Percentiles rank a stretch among this genome's conserved stretches.
These are phyloP conservation scores for Corythoichthys haematopterus DNA, from an alignment of 2,113 vertebrate species.

Conservation along the genomic window DNA sequence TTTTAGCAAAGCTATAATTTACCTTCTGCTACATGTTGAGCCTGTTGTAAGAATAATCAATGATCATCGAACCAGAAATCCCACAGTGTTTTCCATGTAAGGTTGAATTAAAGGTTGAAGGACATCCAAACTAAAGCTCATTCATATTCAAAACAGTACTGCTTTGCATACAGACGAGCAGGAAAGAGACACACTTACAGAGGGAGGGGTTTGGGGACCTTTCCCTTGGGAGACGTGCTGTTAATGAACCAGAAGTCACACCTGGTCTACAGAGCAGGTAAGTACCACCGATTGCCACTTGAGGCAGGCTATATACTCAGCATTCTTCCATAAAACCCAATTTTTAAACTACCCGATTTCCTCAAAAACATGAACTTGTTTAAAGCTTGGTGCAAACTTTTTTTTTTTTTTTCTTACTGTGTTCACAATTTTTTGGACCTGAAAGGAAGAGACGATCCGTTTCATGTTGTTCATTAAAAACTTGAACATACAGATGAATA, in stretches of 20 bases:
- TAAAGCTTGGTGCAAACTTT: no score
- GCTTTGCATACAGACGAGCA: conserved; percentile 10
- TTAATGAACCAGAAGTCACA: conserved; percentile 55
- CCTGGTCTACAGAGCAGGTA: no score
- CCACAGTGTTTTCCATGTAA: background rate
- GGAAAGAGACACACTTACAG: conserved; percentile 20
- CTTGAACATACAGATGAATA: no score
- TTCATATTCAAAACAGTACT: conserved; percentile 23
- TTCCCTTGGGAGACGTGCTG: conserved; percentile 31
- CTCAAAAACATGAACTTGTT: no score
- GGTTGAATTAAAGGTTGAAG: conserved; percentile 7
- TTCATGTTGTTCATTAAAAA: no score
- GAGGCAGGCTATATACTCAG: no score
- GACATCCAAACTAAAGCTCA: conserved; percentile 10
- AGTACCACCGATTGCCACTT: conserved; percentile 1
- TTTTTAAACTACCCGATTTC: no score
- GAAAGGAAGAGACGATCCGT: no score
- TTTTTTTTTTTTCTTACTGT: no score
- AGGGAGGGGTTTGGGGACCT: conserved; percentile 36
- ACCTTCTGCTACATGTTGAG: conserved; percentile 33
- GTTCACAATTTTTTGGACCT: no score
- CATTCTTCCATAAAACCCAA: no score
- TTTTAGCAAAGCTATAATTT: conserved; percentile 26
- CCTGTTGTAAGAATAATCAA: conserved; percentile 18
- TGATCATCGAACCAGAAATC: no score